Conservation (phyloP, 2,888 invertebrate genomes). For the Nephrocerus scutellatus region DNA sequence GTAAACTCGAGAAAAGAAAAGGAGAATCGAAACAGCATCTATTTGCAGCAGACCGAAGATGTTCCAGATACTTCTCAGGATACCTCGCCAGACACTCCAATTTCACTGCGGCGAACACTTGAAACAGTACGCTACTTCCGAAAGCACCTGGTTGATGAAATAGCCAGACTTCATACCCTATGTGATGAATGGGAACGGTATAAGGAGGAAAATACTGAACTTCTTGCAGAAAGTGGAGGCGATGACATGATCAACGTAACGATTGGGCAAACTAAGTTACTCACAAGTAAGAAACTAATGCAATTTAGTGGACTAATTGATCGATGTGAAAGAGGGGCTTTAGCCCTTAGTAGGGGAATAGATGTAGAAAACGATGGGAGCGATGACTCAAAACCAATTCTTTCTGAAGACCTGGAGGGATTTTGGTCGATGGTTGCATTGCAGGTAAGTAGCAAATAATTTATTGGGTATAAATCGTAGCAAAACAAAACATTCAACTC, state of each 20-base stretch:
- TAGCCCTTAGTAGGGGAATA: no score
- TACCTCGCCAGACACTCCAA: no score
- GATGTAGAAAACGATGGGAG: slow-evolving; percentile 28
- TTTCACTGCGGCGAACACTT: slow-evolving; percentile 24
- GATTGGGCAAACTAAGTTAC: slow-evolving; percentile 66
- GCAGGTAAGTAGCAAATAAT: slow-evolving; percentile 43
- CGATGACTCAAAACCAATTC: slow-evolving; percentile 33
- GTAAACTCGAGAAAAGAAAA: slow-evolving; percentile 49
- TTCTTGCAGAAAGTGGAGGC: slow-evolving; percentile 40
- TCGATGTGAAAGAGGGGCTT: slow-evolving; percentile 35
- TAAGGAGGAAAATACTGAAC: slow-evolving; percentile 26
- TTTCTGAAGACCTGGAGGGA: slow-evolving; percentile 63
- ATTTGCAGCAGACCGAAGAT: slow-evolving; percentile 27
- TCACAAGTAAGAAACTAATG: slow-evolving; percentile 64
- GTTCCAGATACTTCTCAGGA: no score
- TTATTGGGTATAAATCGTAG: neutral
- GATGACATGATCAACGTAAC: slow-evolving; percentile 58
- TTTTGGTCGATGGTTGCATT: slow-evolving; percentile 59
- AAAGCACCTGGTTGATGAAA: slow-evolving; percentile 47
- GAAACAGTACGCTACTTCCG: slow-evolving; percentile 40
- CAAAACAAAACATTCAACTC: neutral
- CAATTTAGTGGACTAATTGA: slow-evolving; percentile 59
- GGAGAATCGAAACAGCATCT: slow-evolving; percentile 37
- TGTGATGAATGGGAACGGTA: slow-evolving; percentile 51
- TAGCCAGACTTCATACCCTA: slow-evolving; percentile 43